phyloP scores from a whole-genome alignment of 2,797 vertebrate genomes.

The Fistularia commersonii region DNA sequence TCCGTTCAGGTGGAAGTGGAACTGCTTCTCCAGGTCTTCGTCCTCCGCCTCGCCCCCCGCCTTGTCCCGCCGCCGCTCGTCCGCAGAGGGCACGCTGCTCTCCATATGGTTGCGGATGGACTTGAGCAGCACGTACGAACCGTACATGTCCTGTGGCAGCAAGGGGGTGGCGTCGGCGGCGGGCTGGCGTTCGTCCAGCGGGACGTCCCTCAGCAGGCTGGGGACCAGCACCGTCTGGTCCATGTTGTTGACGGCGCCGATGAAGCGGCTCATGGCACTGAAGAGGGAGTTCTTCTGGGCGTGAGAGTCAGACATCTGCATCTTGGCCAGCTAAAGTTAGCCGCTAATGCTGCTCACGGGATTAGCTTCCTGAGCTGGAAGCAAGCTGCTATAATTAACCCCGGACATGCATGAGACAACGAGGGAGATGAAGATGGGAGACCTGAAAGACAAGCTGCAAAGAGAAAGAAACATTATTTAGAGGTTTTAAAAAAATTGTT shows the following conservation, averaged over 20 bases:
- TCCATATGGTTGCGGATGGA: conserved; percentile 92
- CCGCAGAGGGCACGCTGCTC: conserved; percentile 82
- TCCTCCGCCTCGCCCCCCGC: conserved; percentile 63
- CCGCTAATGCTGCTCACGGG: too few species aligned
- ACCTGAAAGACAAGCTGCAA: too few species aligned
- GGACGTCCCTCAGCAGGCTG: conserved; percentile 87
- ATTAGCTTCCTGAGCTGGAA: too few species aligned
- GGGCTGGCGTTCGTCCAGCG: conserved; percentile 64
- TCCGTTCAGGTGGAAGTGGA: conserved; percentile 88
- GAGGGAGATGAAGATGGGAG: too few species aligned
- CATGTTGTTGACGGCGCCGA: conserved; percentile 93
- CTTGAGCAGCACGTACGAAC: conserved; percentile 88
- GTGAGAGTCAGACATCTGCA: conserved; percentile 23
- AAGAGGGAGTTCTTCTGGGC: not conserved
- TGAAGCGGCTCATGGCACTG: conserved; percentile 90
- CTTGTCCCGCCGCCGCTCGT: conserved; percentile 34
- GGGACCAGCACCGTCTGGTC: conserved; percentile 96
- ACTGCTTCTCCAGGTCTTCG: conserved; percentile 87
- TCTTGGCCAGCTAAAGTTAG: too few species aligned
- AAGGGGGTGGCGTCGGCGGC: conserved; percentile 31
- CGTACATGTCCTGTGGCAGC: conserved; percentile 83
- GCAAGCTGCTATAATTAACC: too few species aligned
- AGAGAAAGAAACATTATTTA: too few species aligned
- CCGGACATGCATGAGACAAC: too few species aligned
- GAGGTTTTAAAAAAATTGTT: too few species aligned